Evolutionary conservation across 92 coral and sea anemone genomes (phyloP).

Genomic region (Epizoanthus scotinus): DNA sequence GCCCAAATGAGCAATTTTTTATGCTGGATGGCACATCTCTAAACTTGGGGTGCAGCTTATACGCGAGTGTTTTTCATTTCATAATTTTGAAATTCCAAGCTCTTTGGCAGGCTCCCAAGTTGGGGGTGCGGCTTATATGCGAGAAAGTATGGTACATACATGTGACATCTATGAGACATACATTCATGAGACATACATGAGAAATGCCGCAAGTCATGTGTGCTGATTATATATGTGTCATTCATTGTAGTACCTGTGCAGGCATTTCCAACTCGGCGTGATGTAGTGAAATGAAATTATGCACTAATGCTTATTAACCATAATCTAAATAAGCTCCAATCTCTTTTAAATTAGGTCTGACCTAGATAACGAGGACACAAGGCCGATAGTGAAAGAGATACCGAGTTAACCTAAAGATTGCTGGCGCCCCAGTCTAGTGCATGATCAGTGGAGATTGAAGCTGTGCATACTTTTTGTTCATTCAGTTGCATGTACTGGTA

Average conservation of each 20-base stretch:
- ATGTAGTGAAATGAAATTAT: neutral
- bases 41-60: too few relatives aligned
- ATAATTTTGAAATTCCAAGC: too few relatives aligned
- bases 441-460: slow-evolving; percentile 29
- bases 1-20: too few relatives aligned
- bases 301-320: slow-evolving; percentile 13
- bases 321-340: slow-evolving; percentile 34
- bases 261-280: neutral
- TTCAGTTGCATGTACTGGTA: neutral
- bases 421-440: slow-evolving; percentile 28
- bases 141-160: too few relatives aligned
- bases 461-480: slow-evolving; percentile 17
- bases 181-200: too few relatives aligned
- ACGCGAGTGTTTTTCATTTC: too few relatives aligned
- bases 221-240: too few relatives aligned
- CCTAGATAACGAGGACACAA: slow-evolving; percentile 26
- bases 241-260: neutral
- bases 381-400: slow-evolving; percentile 36
- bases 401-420: slow-evolving; percentile 36
- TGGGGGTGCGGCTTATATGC: too few relatives aligned
- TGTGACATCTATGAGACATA: too few relatives aligned
- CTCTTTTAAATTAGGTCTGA: slow-evolving; percentile 42
- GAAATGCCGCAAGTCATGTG: too few relatives aligned
- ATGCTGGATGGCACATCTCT: too few relatives aligned
- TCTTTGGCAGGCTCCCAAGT: too few relatives aligned